Evolutionary conservation across 2,888 invertebrate genomes (phyloP).

Genomic region (Scelioninae gen. 1): DNA sequence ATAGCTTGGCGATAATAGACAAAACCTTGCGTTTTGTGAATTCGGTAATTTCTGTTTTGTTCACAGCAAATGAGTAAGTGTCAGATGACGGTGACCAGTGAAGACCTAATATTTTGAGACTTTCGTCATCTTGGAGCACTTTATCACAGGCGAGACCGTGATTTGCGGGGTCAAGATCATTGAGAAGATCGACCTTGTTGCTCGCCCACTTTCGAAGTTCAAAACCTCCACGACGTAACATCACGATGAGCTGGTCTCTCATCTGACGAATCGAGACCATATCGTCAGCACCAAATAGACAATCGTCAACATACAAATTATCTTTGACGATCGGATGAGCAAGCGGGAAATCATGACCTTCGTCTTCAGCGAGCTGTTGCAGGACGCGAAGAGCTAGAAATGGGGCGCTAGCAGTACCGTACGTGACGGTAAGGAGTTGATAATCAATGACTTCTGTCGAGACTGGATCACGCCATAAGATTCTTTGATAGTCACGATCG

Average conservation of each 20-base stretch:
- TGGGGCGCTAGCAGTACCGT: background rate
- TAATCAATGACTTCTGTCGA: background rate
- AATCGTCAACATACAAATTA: conserved; percentile 17
- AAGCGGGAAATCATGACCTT: background rate
- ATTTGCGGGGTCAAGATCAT: background rate
- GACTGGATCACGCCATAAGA: background rate
- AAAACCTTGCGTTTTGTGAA: background rate
- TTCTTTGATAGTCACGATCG: background rate
- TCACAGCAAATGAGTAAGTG: background rate
- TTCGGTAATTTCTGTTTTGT: background rate
- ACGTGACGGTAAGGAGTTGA: background rate
- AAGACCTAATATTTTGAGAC: background rate
- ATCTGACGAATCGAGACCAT: background rate
- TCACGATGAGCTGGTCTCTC: background rate
- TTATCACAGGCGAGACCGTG: background rate
- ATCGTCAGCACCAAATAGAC: conserved; percentile 7
- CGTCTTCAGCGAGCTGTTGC: background rate
- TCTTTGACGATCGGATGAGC: background rate
- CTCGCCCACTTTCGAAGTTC: background rate
- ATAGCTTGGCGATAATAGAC: background rate
- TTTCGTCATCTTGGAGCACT: background rate
- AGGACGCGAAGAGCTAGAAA: conserved; percentile 3
- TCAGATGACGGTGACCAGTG: background rate
- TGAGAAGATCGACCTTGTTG: background rate
- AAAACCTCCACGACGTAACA: background rate